These are phyloP conservation scores for Luffia ferchaultella DNA, from an alignment of 2,888 invertebrate genomes.

Conservation along the genomic window DNA sequence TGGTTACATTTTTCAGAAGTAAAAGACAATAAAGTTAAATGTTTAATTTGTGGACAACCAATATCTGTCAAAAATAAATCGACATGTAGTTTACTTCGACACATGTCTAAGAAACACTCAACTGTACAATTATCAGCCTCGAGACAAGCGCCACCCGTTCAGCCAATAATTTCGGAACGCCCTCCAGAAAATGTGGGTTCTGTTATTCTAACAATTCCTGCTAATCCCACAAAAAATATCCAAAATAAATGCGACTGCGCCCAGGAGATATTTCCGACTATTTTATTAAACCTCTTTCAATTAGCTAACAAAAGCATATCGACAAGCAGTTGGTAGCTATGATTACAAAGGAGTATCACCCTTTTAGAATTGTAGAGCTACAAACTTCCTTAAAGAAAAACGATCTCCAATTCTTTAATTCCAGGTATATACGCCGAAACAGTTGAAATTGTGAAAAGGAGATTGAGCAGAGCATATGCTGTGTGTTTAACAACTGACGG, in stretches of 20 bases:
- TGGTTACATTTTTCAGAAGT: not conserved
- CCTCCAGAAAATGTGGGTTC: too few relatives aligned
- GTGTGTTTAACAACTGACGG: not conserved
- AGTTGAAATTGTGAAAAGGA: not conserved
- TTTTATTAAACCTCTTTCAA: not conserved
- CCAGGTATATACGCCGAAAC: not conserved
- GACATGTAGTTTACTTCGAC: slow-evolving; percentile 2
- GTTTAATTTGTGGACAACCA: slow-evolving; percentile 4
- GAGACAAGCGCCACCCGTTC: not conserved
- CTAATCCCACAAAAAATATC: too few relatives aligned
- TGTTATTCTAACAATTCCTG: too few relatives aligned
- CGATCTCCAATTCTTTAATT: not conserved
- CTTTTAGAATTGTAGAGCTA: not conserved
- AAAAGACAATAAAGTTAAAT: not conserved
- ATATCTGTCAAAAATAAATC: slow-evolving; percentile 2
- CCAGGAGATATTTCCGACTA: not conserved
- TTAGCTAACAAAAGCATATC: not conserved
- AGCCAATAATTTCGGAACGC: not conserved
- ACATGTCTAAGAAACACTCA: slow-evolving; percentile 2
- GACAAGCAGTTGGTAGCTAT: not conserved
- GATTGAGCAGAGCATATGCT: not conserved
- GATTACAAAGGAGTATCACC: not conserved
- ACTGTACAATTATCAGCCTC: slow-evolving; percentile 1
- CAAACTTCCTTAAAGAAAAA: not conserved
- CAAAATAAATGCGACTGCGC: too few relatives aligned